Percentiles rank a stretch among this genome's conserved stretches.
Conservation (phyloP, 2,797 vertebrate species). For the Poeciliopsis paucimaculata region DNA sequence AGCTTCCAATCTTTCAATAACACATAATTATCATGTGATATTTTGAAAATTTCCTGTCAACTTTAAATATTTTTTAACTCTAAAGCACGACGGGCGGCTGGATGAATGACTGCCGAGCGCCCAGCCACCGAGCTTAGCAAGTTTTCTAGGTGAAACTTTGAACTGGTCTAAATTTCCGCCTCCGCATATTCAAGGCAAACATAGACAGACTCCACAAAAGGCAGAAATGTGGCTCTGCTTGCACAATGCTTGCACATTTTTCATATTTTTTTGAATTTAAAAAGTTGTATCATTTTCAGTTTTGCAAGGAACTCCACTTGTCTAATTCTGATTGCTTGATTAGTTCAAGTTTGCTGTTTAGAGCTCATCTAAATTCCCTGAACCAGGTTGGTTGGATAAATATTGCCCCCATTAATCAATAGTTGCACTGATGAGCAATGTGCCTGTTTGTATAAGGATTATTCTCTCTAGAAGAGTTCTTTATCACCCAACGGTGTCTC, state of each 20-base stretch:
- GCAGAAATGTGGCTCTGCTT: neutral
- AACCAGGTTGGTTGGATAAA: neutral
- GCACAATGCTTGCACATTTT: neutral
- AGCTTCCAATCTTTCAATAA: too few relatives aligned
- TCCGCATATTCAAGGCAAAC: neutral
- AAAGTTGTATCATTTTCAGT: neutral
- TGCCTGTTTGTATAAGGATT: neutral
- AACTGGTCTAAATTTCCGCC: neutral
- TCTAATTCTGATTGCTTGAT: neutral
- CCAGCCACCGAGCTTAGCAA: too few relatives aligned
- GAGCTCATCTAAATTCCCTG: neutral
- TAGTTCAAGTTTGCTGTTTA: neutral
- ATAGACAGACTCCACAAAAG: neutral
- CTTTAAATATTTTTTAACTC: too few relatives aligned
- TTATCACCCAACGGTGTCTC: neutral
- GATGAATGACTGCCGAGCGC: too few relatives aligned
- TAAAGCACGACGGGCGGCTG: too few relatives aligned
- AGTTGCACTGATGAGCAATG: neutral
- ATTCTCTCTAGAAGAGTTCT: neutral
- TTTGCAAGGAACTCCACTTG: neutral
- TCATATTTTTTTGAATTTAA: neutral
- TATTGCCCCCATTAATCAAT: neutral
- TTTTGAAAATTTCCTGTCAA: too few relatives aligned
- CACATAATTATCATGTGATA: too few relatives aligned
- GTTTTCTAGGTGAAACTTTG: too few relatives aligned